Evolutionary conservation across 64 coral and sea anemone genomes (phyloP).

Genomic region (Exaiptasia diaphana): DNA sequence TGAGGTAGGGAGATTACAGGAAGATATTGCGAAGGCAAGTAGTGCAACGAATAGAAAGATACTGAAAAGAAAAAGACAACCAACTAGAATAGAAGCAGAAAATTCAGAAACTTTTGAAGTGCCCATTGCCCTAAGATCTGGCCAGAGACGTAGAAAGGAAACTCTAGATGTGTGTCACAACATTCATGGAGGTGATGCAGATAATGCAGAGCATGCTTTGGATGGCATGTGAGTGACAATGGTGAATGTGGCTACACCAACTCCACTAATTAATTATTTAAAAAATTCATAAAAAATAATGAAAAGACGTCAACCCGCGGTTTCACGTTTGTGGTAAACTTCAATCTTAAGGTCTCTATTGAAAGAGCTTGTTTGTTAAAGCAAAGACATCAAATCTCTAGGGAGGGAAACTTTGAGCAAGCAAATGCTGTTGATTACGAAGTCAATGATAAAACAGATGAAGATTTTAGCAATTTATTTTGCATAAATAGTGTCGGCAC

Average conservation of each 20-base stretch:
- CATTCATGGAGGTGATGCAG: constrained; percentile 35
- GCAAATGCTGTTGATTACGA: constrained; percentile 22
- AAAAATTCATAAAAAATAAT: constrained; percentile 13
- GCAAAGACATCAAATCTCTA: not conserved
- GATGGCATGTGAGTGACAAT: constrained; percentile 48
- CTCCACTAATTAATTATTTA: not conserved
- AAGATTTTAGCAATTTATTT: not conserved
- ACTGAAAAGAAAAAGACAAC: constrained; percentile 28
- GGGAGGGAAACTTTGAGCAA: not conserved
- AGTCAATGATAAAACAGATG: not conserved
- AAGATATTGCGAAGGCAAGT: not conserved
- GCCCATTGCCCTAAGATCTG: constrained; percentile 18
- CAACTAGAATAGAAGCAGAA: constrained; percentile 11
- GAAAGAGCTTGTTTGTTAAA: constrained; percentile 30
- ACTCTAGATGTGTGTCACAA: constrained; percentile 37
- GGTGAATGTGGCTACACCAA: constrained; percentile 36
- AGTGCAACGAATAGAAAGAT: constrained; percentile 34
- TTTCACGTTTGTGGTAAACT: too few species aligned
- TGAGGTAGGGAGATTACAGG: not conserved
- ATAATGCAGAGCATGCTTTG: not conserved
- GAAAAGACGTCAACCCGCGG: too few species aligned
- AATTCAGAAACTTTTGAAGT: constrained; percentile 49
- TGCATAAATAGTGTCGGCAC: not conserved
- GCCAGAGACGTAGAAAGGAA: constrained; percentile 35
- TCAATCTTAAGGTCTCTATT: too few species aligned